Base-by-base conservation (phyloP, 2,797 vertebrate species). In the Chanos chanos region DNA sequence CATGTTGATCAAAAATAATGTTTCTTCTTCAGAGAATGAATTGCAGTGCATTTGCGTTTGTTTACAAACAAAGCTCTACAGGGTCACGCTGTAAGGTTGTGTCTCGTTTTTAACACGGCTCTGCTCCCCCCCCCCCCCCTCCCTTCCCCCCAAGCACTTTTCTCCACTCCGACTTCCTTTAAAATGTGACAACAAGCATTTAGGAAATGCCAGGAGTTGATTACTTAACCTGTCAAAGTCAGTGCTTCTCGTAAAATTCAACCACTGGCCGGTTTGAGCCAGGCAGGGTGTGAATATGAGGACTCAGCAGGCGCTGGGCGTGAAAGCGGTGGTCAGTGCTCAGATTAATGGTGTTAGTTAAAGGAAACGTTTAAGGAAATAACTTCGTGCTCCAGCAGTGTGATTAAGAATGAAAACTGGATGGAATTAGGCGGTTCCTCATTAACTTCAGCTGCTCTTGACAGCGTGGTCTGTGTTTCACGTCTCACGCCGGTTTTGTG, bases 241-340 rank as follows among this genome's bases (percentile, higher is more conserved):
- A 68, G 51, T 65, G 47, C 53, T 31, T 60, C 63, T 31, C 75
- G 63, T 47, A 67, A 57, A 21, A 67, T 52, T 60, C 47, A 69
- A 53, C 27, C 33, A 24, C 24, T 64, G 21, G 36, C 24, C 57
- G 27, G 64, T 61, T 67, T 60, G 45, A 55, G n/a, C 56, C 39
- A 51, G 41, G 21, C 39, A 51, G 28, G n/a, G n/a, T 24, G n/a
- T 59, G 33, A 49, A 64, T 36, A 18, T 60, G 47, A 54, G 54
- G 28, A 52, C 66, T 36, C 51, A 64, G 63, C 60, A 54, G 59
- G 63, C 61, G 60, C 22, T 58, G 36, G 33, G 12, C 43, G 43
- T 55, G 40, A 65, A 62, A 68, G 31, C 30, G 18, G 19, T 33
- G 36, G 43, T 61, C 25, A 30, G 15, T 25, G 22, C 44, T 57